Base-by-base conservation (phyloP, 2,888 invertebrate species). In the Melipona beecheii region DNA sequence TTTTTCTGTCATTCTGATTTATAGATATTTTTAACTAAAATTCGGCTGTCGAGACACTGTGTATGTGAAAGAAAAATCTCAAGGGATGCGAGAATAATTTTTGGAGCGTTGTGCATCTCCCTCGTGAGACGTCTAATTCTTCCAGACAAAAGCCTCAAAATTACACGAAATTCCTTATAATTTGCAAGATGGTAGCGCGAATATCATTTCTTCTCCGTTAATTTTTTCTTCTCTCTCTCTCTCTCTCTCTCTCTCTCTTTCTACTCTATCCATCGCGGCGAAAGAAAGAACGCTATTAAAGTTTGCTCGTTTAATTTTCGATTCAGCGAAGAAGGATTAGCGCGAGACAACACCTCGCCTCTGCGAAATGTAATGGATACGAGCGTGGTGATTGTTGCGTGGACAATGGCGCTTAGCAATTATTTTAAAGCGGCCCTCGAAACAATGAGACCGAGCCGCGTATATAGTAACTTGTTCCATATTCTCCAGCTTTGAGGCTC, bases 331-430 rank as follows among this genome's bases (percentile, higher is more conserved):
- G 76, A 78, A 50, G 68, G 64, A 68, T 80, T 75, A 83, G 58
- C 76, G 52, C 68, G 36, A 75, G 75, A 75, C 83, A 77, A 83
- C 85, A 79, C 68, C 76, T 62, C 43, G 66, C 31, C 21, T 36
- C 70, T 58, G 56, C 24, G 66, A 80, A 31, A 58, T 58, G 85
- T 68, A 84, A 85, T 81, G 85, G 81, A 85, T 85, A 79, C 74
- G 71, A 72, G 56, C 66, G 36, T 64, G 66, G 77, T 17, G 84
- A 84, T 86, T 84, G 81, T 84, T 64, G 75, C 78, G 73, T 68
- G 78, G 81, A 84, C 84, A 86, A 86, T 86, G 68, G 69, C 68
- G 84, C 76, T 77, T 72, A 73, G 75, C 86, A 82, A 86, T 86
- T 86, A 86, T 86, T 86, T 86, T 86, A 86, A 82, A 86, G 86